These are phyloP conservation scores for Naja naja DNA, from an alignment of 2,113 vertebrate species.

Conservation along the genomic window DNA sequence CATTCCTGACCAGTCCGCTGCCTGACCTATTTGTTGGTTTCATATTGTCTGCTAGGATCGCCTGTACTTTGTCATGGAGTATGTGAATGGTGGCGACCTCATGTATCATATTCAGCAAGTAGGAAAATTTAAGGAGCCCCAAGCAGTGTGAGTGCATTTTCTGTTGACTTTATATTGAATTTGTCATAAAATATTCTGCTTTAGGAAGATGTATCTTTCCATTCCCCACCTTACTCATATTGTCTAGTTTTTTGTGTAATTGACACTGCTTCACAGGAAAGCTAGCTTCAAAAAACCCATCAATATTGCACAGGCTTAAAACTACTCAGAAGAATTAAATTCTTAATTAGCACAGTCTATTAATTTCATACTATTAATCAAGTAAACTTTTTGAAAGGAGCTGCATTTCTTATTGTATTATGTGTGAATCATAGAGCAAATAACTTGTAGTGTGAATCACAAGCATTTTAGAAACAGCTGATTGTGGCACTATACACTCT, in stretches of 20 bases:
- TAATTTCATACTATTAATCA: constrained; percentile 49
- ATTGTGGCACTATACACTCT: constrained; percentile 21
- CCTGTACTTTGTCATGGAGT: constrained; percentile 98
- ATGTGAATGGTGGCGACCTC: constrained; percentile 97
- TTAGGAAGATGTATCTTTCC: background rate
- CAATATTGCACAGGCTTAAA: constrained; percentile 13
- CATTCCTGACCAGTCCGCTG: constrained; percentile 32
- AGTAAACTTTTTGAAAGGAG: constrained; percentile 40
- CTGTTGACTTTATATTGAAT: background rate
- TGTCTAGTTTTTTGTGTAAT: background rate
- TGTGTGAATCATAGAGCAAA: constrained; percentile 6
- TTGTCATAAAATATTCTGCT: background rate
- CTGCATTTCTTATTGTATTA: constrained; percentile 35
- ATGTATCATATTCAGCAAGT: constrained; percentile 99
- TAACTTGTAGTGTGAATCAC: constrained; percentile 14
- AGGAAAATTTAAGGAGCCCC: constrained; percentile 97
- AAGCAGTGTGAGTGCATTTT: constrained; percentile 88
- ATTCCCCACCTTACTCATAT: background rate
- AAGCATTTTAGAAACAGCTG: constrained; percentile 7
- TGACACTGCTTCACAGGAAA: constrained; percentile 25
- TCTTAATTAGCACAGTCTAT: constrained; percentile 43
- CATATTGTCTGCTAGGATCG: constrained; percentile 79
- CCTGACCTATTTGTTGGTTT: constrained; percentile 12
- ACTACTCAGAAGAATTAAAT: constrained; percentile 21
- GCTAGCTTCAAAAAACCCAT: constrained; percentile 36